Percentiles rank a stretch among this genome's conserved stretches.
phyloP scores from a whole-genome alignment of 2,113 vertebrate genomes.

The Callopanchax toddi region DNA sequence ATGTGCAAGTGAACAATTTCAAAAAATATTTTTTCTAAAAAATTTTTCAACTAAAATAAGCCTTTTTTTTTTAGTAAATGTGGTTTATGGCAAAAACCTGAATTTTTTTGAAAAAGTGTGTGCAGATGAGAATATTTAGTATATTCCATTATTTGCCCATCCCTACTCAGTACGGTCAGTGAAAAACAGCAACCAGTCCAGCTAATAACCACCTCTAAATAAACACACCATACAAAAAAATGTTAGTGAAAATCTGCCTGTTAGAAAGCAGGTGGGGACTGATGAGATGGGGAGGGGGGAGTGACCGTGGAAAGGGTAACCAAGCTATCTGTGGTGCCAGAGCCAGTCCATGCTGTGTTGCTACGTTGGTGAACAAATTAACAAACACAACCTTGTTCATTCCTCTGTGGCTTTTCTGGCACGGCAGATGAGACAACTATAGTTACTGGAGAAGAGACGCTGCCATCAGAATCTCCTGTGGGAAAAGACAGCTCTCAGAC shows the following conservation, averaged over 20 bases:
- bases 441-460: slow-evolving; percentile 77
- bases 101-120: too few relatives aligned
- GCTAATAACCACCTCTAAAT: slow-evolving; percentile 21
- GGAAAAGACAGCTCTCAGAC: slow-evolving; percentile 71
- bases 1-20: too few relatives aligned
- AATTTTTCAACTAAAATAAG: too few relatives aligned
- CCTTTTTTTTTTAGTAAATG: neutral
- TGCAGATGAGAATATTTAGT: neutral
- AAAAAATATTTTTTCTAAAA: too few relatives aligned
- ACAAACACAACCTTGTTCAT: slow-evolving; percentile 85
- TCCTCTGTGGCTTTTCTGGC: slow-evolving; percentile 82
- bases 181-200: slow-evolving; percentile 12
- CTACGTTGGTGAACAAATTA: slow-evolving; percentile 56
- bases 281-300: neutral
- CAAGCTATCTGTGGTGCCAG: slow-evolving; percentile 35
- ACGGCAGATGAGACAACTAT: slow-evolving; percentile 81
- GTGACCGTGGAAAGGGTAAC: slow-evolving; percentile 17
- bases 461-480: slow-evolving; percentile 76
- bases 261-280: slow-evolving; percentile 43
- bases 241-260: slow-evolving; percentile 52
- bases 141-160: neutral
- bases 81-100: neutral
- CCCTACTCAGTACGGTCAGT: slow-evolving; percentile 9
- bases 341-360: slow-evolving; percentile 63
- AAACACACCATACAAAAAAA: slow-evolving; percentile 11